These are phyloP conservation scores for Coenonympha arcania DNA, from an alignment of 2,888 invertebrate genomes.

Conservation along the genomic window DNA sequence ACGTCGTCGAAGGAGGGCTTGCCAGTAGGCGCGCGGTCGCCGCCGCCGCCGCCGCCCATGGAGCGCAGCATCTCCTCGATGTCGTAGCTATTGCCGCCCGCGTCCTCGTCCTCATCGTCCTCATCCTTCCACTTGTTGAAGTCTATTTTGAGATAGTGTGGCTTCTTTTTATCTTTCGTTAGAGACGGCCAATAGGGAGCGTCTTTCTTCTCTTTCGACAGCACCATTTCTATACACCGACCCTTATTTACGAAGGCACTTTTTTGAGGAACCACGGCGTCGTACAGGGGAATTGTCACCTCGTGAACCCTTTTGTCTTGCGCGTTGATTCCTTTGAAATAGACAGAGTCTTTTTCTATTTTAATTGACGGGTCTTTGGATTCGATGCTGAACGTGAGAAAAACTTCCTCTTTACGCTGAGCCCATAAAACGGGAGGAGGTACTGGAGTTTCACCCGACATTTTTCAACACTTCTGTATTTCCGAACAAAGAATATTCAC, in stretches of 20 bases:
- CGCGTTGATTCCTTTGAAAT: conserved; percentile 89
- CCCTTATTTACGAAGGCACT: conserved; percentile 81
- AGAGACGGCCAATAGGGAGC: conserved; percentile 92
- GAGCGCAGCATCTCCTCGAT: conserved; percentile 82
- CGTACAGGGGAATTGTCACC: conserved; percentile 88
- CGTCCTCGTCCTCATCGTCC: conserved; percentile 92
- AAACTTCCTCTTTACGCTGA: conserved; percentile 86
- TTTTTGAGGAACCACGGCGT: conserved; percentile 86
- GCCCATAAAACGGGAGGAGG: conserved; percentile 96
- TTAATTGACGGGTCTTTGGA: conserved; percentile 88
- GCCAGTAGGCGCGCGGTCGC: conserved; percentile 62
- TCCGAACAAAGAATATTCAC: conserved; percentile 23
- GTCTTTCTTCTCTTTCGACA: conserved; percentile 79
- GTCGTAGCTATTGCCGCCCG: conserved; percentile 62
- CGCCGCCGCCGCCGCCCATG: conserved; percentile 74
- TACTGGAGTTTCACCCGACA: conserved; percentile 68
- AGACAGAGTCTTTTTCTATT: conserved; percentile 81
- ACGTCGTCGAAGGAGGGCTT: conserved; percentile 85
- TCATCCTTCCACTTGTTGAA: conserved; percentile 99
- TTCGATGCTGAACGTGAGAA: conserved; percentile 92
- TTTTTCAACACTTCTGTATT: conserved; percentile 28
- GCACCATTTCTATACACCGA: conserved; percentile 82
- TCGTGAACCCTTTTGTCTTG: conserved; percentile 90
- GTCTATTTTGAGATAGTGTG: conserved; percentile 97
- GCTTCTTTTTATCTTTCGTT: conserved; percentile 89